Percentiles rank a stretch among this genome's conserved stretches.
Conservation (phyloP, 2,888 invertebrate genomes). For the Crioceris asparagi region DNA sequence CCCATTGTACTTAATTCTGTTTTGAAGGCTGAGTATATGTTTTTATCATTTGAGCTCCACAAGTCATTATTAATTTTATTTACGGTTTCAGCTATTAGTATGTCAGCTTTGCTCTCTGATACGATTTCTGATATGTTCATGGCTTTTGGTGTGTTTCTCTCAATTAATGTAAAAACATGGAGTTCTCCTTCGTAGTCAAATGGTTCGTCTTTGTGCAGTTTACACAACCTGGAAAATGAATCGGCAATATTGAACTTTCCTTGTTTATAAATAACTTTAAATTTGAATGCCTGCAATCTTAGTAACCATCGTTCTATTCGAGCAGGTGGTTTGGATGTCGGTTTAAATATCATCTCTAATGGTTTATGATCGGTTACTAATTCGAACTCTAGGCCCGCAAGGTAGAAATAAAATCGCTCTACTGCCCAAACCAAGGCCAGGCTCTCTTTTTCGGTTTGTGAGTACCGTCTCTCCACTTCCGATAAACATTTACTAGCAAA, state of each 20-base stretch:
- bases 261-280: slow-evolving; percentile 17
- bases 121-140: slow-evolving; percentile 11
- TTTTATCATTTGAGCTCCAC: slow-evolving; percentile 14
- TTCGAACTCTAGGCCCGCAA: slow-evolving; percentile 34
- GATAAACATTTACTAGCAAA: slow-evolving; percentile 23
- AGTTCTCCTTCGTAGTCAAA: slow-evolving; percentile 15
- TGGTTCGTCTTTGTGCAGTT: slow-evolving; percentile 7
- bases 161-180: slow-evolving; percentile 15
- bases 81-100: slow-evolving; percentile 6
- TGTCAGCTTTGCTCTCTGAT: slow-evolving; percentile 11
- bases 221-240: slow-evolving; percentile 19
- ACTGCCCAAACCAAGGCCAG: slow-evolving; percentile 33
- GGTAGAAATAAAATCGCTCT: slow-evolving; percentile 33
- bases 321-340: slow-evolving; percentile 19
- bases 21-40: slow-evolving; percentile 14
- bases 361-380: slow-evolving; percentile 30
- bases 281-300: slow-evolving; percentile 18
- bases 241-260: slow-evolving; percentile 23
- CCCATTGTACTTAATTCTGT: slow-evolving; percentile 17
- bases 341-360: slow-evolving; percentile 27
- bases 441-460: slow-evolving; percentile 31
- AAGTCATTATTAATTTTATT: slow-evolving; percentile 10
- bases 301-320: slow-evolving; percentile 22
- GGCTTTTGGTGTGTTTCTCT: slow-evolving; percentile 13
- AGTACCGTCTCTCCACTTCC: slow-evolving; percentile 23